Evolutionary conservation across 92 coral and sea anemone genomes (phyloP).

Genomic region (Diadumene lineata): DNA sequence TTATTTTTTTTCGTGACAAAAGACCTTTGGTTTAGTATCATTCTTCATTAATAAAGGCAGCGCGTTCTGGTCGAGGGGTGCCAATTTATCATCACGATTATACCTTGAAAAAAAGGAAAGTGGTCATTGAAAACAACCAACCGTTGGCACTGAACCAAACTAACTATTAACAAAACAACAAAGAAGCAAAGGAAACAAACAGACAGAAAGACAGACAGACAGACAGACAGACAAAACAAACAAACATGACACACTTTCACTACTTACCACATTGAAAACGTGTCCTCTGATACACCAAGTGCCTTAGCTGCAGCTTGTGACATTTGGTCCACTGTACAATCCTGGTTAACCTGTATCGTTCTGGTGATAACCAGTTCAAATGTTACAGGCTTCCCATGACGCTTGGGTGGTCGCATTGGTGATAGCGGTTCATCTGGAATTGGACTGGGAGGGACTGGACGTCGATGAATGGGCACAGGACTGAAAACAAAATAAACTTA

Average conservation of each 20-base stretch:
- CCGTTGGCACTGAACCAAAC: background rate
- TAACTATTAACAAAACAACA: background rate
- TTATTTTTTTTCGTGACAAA: slow-evolving; percentile 54
- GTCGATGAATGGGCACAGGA: slow-evolving; percentile 22
- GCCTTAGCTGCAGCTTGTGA: slow-evolving; percentile 72
- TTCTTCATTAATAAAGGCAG: slow-evolving; percentile 43
- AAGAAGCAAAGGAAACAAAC: background rate
- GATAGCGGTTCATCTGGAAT: background rate
- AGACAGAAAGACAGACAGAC: background rate
- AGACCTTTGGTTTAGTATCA: slow-evolving; percentile 49
- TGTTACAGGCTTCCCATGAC: slow-evolving; percentile 56
- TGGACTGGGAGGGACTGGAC: slow-evolving; percentile 20
- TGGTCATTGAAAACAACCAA: background rate
- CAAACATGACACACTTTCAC: background rate
- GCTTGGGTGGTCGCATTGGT: slow-evolving; percentile 24
- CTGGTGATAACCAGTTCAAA: slow-evolving; percentile 78
- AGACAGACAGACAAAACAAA: background rate
- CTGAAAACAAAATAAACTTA: too few relatives aligned
- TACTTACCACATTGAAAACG: slow-evolving; percentile 67
- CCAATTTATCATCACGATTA: slow-evolving; percentile 52
- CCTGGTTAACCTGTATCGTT: slow-evolving; percentile 60
- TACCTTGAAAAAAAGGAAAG: slow-evolving; percentile 33
- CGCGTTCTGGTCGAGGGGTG: slow-evolving; percentile 43
- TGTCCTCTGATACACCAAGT: slow-evolving; percentile 54
- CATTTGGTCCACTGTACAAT: slow-evolving; percentile 55